These are phyloP conservation scores for Eidolon helvum DNA, from an alignment of 2,113 vertebrate species.

Conservation along the genomic window DNA sequence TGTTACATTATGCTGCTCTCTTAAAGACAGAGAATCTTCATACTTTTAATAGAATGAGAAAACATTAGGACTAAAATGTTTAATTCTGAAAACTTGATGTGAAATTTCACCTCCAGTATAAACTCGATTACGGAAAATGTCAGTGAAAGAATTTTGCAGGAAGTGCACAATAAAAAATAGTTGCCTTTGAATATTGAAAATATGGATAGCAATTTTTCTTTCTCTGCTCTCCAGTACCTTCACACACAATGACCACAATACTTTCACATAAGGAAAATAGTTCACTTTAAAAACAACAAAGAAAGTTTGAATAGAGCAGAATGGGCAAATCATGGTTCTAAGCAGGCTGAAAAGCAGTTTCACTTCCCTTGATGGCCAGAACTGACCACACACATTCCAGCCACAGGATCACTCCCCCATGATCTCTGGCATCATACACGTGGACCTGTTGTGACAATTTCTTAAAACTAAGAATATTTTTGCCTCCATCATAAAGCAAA, in stretches of 20 bases:
- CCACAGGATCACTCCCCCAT: accelerated
- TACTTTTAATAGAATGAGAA: background rate
- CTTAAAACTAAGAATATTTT: background rate
- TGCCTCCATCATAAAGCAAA: background rate
- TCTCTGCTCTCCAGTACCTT: background rate
- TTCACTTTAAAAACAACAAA: background rate
- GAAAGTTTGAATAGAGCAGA: background rate
- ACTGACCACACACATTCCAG: background rate
- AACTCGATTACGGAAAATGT: background rate
- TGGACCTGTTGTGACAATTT: background rate
- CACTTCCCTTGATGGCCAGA: background rate
- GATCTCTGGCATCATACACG: background rate
- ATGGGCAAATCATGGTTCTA: background rate
- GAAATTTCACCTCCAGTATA: background rate
- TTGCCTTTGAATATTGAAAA: background rate
- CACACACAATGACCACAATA: background rate
- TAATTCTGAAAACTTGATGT: background rate
- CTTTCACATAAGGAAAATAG: background rate
- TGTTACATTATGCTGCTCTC: accelerated
- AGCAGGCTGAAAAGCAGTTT: background rate
- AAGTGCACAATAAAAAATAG: background rate
- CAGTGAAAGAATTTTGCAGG: background rate
- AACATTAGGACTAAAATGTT: background rate
- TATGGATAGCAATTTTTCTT: background rate
- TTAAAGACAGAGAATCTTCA: too few species aligned